Percentiles rank a stretch among this genome's conserved stretches.
These are phyloP conservation scores for Coleophora deauratella DNA, from an alignment of 2,888 invertebrate species.

Conservation along the genomic window DNA sequence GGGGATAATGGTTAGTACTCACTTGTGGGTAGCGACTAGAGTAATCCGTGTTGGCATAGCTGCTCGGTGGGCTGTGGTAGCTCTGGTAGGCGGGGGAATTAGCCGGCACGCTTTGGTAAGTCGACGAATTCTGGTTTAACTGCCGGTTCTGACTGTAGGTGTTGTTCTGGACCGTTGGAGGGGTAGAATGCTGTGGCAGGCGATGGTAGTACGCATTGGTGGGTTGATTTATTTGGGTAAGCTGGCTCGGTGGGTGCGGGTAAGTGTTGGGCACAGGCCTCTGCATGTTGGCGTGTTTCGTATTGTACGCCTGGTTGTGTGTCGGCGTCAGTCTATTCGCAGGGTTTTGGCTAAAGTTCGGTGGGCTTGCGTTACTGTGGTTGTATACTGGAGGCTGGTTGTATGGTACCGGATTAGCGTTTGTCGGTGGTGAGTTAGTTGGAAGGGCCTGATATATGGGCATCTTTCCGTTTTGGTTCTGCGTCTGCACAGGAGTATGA, in stretches of 20 bases:
- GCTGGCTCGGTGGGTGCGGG: constrained; percentile 50
- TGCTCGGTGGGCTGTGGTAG: constrained; percentile 69
- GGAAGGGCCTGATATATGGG: constrained; percentile 58
- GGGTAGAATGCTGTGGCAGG: constrained; percentile 41
- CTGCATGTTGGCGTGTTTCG: constrained; percentile 46
- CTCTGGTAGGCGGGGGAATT: constrained; percentile 60
- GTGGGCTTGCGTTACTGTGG: constrained; percentile 52
- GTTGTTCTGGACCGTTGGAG: constrained; percentile 28
- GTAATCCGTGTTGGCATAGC: constrained; percentile 60
- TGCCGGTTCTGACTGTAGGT: constrained; percentile 43
- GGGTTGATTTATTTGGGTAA: constrained; percentile 44
- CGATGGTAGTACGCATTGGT: constrained; percentile 61
- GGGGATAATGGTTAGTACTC: constrained; percentile 41
- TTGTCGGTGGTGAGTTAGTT: constrained; percentile 36
- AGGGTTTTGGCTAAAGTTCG: constrained; percentile 57
- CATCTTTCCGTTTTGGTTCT: constrained; percentile 33
- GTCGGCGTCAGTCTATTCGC: constrained; percentile 57
- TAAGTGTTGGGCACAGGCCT: constrained; percentile 53
- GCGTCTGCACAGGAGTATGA: constrained; percentile 37
- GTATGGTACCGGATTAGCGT: constrained; percentile 52
- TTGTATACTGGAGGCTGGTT: constrained; percentile 54
- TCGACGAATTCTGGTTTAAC: constrained; percentile 39
- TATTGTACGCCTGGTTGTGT: constrained; percentile 40
- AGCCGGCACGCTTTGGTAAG: constrained; percentile 67
- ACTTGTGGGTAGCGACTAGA: constrained; percentile 66